phyloP scores from a whole-genome alignment of 2,888 invertebrate species.

The Rhingia campestris region DNA sequence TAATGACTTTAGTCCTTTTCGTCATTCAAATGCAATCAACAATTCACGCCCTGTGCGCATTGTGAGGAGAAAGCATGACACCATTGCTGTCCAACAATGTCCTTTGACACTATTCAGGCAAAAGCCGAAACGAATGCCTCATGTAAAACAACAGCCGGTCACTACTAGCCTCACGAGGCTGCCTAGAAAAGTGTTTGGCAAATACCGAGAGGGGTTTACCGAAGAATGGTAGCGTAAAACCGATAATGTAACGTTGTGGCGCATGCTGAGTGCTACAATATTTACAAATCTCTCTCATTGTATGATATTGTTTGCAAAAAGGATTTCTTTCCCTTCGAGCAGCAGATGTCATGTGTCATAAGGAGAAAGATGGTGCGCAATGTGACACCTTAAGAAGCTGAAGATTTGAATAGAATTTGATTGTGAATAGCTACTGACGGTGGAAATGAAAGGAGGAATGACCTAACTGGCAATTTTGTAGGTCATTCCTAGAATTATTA shows the following conservation, averaged over 20 bases:
- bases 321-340: slow-evolving; percentile 31
- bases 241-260: slow-evolving; percentile 76
- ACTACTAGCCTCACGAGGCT: slow-evolving; percentile 3
- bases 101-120: slow-evolving; percentile 53
- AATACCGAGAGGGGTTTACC: slow-evolving; percentile 46
- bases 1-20: slow-evolving; percentile 57
- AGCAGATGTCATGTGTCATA: slow-evolving; percentile 57
- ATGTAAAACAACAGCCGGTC: slow-evolving; percentile 56
- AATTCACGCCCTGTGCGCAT: slow-evolving; percentile 77
- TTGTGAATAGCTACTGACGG: slow-evolving; percentile 52
- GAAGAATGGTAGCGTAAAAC: slow-evolving; percentile 67
- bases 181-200: slow-evolving; percentile 54
- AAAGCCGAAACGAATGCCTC: slow-evolving; percentile 67
- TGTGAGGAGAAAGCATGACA: slow-evolving; percentile 67
- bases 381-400: slow-evolving; percentile 64
- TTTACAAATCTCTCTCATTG: slow-evolving; percentile 77
- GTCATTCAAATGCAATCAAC: slow-evolving; percentile 75
- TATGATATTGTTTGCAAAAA: slow-evolving; percentile 64
- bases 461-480: background rate
- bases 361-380: slow-evolving; percentile 4
- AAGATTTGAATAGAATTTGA: slow-evolving; percentile 51
- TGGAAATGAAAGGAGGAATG: background rate
- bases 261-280: slow-evolving; percentile 78
- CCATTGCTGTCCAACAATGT: slow-evolving; percentile 36
- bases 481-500: too few species aligned